These are phyloP conservation scores for Heliopora coerulea DNA, from an alignment of 92 coral and sea anemone species.

Conservation along the genomic window DNA sequence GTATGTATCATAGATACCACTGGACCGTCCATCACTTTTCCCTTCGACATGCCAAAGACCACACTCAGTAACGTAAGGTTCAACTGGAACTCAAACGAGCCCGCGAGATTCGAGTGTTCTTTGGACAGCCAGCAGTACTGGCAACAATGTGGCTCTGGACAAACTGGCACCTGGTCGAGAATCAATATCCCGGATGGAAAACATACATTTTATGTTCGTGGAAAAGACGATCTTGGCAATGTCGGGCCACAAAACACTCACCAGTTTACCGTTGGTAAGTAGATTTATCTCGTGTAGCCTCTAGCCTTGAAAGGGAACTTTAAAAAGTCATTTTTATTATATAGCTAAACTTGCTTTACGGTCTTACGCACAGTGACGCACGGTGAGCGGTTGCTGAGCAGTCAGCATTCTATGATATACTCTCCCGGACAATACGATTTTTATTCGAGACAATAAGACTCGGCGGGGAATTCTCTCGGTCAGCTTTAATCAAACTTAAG, in stretches of 20 bases:
- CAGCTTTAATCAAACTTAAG: too few species aligned
- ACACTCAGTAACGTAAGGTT: not conserved
- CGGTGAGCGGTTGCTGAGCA: too few species aligned
- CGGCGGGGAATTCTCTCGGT: too few species aligned
- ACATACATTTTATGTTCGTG: slow-evolving; percentile 1
- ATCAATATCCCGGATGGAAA: slow-evolving; percentile 7
- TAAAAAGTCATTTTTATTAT: too few species aligned
- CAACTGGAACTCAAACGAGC: slow-evolving; percentile 9
- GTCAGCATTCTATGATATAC: too few species aligned
- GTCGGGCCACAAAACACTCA: not conserved
- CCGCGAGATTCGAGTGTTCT: slow-evolving; percentile 11
- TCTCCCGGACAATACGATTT: too few species aligned
- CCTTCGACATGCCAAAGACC: not conserved
- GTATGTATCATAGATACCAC: slow-evolving; percentile 13
- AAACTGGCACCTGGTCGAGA: not conserved
- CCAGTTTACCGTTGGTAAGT: not conserved
- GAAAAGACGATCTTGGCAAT: slow-evolving; percentile 18
- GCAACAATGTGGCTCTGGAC: slow-evolving; percentile 8
- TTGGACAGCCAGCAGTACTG: not conserved
- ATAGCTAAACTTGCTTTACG: too few species aligned
- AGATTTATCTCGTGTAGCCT: too few species aligned
- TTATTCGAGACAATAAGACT: too few species aligned
- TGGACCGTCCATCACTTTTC: slow-evolving; percentile 1
- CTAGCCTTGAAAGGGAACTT: too few species aligned
- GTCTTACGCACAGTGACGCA: too few species aligned